Base-by-base conservation (phyloP, 2,888 invertebrate genomes). In the Chouioia cunea region DNA sequence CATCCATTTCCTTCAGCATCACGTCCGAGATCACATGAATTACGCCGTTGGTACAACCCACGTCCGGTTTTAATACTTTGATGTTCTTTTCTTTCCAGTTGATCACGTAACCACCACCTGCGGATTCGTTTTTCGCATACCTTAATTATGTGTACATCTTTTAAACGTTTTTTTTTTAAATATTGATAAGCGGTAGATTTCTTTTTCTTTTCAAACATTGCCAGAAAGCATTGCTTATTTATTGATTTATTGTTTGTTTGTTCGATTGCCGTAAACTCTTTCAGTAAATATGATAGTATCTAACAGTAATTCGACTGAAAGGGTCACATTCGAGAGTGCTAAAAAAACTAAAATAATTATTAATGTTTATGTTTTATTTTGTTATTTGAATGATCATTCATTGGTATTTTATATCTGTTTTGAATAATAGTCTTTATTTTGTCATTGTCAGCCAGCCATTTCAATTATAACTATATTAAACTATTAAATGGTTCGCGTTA, bases 11-110 rank as follows among this genome's bases (percentile, higher is more conserved):
- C 81, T 91, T 90, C 72, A 96, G 87, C 82, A 97, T 91, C 4
- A 97, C 96, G 77, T 90, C 90, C 83, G 97, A 96, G 81, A 97
- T 96, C 74, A 97, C 95, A 86, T 97, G 97, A 78, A 97, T 97
- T 78, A 96, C 93, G 63, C 97, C 97, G 84, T 97, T 97, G 85
- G 95, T 97, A 86, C 97, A 97, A 81, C 95, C 94, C 4, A 98
- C 95, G 85, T 98, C 96, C 23, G 97, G 94, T 76, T 97, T 91
- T 86, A 93, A 92, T 59, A 97, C 94, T 79, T 91, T 92, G 79
- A 96, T 93, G 89, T 91, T 91, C 82, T 91, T 91, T 73, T 93
- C 93, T 80, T 93, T 92, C 96, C 96, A 96, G 82, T 92, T 91
- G 73, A 96, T 91, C 80, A 90, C 90, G 87, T 94, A 95, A 81